Conservation (phyloP, 2,113 vertebrate genomes). For the Rhipidura dahli region DNA sequence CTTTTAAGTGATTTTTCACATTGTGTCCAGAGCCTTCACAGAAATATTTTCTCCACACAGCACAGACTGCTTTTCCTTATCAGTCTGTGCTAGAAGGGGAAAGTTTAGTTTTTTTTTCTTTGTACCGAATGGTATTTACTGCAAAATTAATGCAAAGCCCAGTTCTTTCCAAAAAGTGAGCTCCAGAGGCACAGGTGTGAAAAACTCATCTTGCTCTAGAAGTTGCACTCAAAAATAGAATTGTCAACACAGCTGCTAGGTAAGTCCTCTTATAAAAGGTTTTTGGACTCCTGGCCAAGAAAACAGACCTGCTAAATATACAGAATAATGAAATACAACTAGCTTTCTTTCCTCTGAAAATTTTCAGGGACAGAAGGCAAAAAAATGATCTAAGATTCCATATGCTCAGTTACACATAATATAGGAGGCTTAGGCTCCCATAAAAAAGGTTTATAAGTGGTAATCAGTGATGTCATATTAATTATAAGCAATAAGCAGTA, state of each 20-base stretch:
- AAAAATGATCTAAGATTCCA: slow-evolving; percentile 47
- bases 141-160: slow-evolving; percentile 35
- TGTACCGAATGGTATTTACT: neutral
- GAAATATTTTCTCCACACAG: neutral
- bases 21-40: neutral
- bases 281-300: slow-evolving; percentile 27
- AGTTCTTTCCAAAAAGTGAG: neutral
- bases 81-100: neutral
- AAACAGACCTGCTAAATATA: slow-evolving; percentile 33
- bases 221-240: slow-evolving; percentile 38
- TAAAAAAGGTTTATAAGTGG: slow-evolving; percentile 48
- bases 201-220: slow-evolving; percentile 42
- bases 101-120: neutral
- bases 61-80: neutral
- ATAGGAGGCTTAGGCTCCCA: slow-evolving; percentile 8
- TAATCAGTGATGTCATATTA: slow-evolving; percentile 51
- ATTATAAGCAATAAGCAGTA: slow-evolving; percentile 34
- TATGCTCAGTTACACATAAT: slow-evolving; percentile 15
- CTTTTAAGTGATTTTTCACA: neutral
- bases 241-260: slow-evolving; percentile 55
- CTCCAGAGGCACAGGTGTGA: slow-evolving; percentile 52
- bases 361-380: slow-evolving; percentile 40
- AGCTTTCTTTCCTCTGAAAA: slow-evolving; percentile 6
- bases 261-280: slow-evolving; percentile 38
- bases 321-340: slow-evolving; percentile 43